These are phyloP conservation scores for Etheostoma spectabile DNA, from an alignment of 2,113 vertebrate species.

Conservation along the genomic window DNA sequence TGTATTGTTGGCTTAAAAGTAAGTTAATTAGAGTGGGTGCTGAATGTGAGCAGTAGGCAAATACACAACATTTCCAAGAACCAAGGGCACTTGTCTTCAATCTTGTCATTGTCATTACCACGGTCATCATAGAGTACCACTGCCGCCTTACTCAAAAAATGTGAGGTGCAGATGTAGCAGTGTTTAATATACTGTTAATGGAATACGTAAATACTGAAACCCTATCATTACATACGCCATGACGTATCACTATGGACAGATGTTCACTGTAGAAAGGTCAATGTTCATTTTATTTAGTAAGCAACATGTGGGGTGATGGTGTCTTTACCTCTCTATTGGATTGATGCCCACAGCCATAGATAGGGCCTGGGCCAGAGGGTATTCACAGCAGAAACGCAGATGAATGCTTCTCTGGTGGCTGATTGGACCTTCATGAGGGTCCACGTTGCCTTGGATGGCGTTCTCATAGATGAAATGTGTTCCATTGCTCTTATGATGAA, in stretches of 20 bases:
- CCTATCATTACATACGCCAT: background rate
- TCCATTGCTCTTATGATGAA: slow-evolving; percentile 56
- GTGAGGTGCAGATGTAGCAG: too few relatives aligned
- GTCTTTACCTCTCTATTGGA: slow-evolving; percentile 70
- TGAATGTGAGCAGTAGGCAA: background rate
- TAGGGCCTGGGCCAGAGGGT: slow-evolving; percentile 56
- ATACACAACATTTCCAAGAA: background rate
- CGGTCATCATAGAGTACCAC: background rate
- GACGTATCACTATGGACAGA: background rate
- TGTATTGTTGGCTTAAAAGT: background rate
- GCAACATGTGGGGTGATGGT: background rate
- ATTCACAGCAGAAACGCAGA: slow-evolving; percentile 58
- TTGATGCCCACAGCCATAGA: slow-evolving; percentile 62
- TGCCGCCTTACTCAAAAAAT: background rate
- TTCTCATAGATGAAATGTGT: slow-evolving; percentile 71
- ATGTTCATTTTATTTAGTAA: background rate
- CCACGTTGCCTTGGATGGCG: slow-evolving; percentile 32
- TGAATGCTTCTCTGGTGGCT: slow-evolving; percentile 48
- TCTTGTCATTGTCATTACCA: too few relatives aligned
- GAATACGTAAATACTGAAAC: too few relatives aligned
- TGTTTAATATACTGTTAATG: too few relatives aligned
- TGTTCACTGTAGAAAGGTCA: background rate
- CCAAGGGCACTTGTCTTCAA: too few relatives aligned
- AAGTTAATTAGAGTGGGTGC: background rate
- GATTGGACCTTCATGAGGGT: slow-evolving; percentile 39